Evolutionary conservation across 2,113 vertebrate genomes (phyloP).

Genomic region (Chamaetylas fuelleborni): DNA sequence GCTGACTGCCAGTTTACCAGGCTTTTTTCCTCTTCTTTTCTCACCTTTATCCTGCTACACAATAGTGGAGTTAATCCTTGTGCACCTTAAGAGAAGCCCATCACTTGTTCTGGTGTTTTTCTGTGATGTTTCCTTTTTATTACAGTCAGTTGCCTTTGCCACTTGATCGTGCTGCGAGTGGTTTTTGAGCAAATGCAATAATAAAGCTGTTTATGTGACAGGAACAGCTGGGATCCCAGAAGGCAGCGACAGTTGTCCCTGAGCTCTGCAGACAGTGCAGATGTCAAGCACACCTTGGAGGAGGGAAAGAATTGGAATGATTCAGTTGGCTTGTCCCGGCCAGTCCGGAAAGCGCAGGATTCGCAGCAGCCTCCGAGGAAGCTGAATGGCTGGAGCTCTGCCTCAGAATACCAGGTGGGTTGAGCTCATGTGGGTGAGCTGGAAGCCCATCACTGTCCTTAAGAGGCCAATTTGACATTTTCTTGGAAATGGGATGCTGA

Average conservation of each 20-base stretch:
- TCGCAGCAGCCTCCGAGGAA: conserved; percentile 77
- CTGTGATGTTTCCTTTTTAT: background rate
- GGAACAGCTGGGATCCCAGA: conserved; percentile 86
- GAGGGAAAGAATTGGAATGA: conserved; percentile 79
- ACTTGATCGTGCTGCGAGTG: background rate
- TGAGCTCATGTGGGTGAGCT: background rate
- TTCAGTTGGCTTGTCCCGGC: conserved; percentile 32
- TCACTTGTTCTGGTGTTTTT: background rate
- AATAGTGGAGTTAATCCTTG: background rate
- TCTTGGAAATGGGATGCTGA: background rate
- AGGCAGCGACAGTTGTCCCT: conserved; percentile 82
- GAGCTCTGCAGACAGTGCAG: conserved; percentile 83
- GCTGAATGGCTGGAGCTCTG: conserved; percentile 78
- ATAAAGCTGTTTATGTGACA: conserved; percentile 40
- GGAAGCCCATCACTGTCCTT: background rate
- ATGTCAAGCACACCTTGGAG: conserved; percentile 79
- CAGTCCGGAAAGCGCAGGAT: conserved; percentile 76
- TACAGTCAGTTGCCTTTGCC: background rate
- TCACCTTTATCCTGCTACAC: background rate
- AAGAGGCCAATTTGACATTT: background rate
- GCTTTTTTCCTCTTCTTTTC: background rate
- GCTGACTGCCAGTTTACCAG: background rate
- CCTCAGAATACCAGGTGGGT: conserved; percentile 82
- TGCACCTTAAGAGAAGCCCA: background rate
- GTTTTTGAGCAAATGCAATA: background rate